These are phyloP conservation scores for Stenodema calcarata DNA, from an alignment of 2,888 invertebrate species.

Conservation along the genomic window DNA sequence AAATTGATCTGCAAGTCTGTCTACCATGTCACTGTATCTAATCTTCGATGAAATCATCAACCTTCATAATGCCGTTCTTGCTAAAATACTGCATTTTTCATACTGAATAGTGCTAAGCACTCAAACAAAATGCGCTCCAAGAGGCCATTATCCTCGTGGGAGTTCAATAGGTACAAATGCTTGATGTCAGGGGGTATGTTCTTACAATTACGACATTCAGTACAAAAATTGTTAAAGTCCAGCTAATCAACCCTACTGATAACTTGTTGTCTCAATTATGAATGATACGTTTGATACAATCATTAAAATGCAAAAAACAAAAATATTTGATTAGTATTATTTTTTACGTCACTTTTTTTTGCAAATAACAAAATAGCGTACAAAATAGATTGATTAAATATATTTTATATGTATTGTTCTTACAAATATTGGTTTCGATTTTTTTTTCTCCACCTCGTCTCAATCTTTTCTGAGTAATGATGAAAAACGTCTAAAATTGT, in stretches of 20 bases:
- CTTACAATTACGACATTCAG: constrained; percentile 21
- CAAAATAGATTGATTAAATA: constrained; percentile 44
- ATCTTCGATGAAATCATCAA: too few species aligned
- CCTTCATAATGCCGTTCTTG: too few species aligned
- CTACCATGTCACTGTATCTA: too few species aligned
- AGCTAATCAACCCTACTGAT: background rate
- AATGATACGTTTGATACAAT: constrained; percentile 14
- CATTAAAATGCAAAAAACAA: constrained; percentile 1
- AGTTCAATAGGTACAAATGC: too few species aligned
- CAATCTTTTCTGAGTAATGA: background rate
- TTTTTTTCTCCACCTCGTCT: background rate
- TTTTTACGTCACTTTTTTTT: background rate
- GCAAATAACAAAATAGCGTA: constrained; percentile 48
- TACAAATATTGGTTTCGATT: constrained; percentile 25
- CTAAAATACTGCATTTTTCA: too few species aligned
- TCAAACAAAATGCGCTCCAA: too few species aligned
- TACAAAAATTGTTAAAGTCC: constrained; percentile 11
- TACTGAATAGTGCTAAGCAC: too few species aligned
- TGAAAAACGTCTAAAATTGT: background rate
- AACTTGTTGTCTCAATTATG: constrained; percentile 1
- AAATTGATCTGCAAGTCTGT: too few species aligned
- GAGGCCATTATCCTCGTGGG: too few species aligned
- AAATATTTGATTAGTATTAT: background rate
- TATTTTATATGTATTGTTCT: constrained; percentile 35
- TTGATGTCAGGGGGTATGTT: background rate